Evolutionary conservation across 2,797 vertebrate genomes (phyloP), one percentile per base, ranked within the genome.

Genomic region (Propithecus deckenii): DNA sequence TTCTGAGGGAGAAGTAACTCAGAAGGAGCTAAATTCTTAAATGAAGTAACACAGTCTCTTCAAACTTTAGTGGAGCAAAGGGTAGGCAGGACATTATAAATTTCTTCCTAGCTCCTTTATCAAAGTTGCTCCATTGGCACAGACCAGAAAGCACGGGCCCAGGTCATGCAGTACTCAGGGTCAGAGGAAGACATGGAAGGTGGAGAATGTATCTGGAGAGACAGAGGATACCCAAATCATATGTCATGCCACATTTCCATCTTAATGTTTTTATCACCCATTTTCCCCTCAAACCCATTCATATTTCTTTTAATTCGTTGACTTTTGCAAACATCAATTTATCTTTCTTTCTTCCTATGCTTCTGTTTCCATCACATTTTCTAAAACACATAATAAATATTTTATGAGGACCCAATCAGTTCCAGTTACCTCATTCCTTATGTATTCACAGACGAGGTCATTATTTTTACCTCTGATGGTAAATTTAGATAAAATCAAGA

Each of bases 401-500:
- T 84, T 92, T 32, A n/a, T 59, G 20, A 32, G 17, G 5, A 50
- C 10, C 20, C 23, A 10, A 48, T 74, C 5, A 48, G 17, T 41
- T 81, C 14, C 32, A 35, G 8, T 65, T 67, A 65, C 15, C 13
- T 5, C 35, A 61, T 69, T 59, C 3, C 17, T 50, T 71, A 89
- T 10, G 4, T 20, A 35, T 57, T 69, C 89, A 50, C 1, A 63
- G 23, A 61, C 50, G 1, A 57, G 2, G 10, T 43, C 0, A 48
- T 63, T 59, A 89, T 59, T 50, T 92, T 81, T 57, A 59, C 7
- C 9, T 71, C 8, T 76, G 22, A 50, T 67, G 4, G 48, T 12
- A 81, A 46, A 89, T 35, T 55, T 89, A 65, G 67, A 83, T 67
- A 65, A 48, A 84, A 65, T 1, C 32, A 92, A 87, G 2, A 61